These are phyloP conservation scores for Theropithecus gelada DNA, from an alignment of 2,113 vertebrate genomes.

Conservation along the genomic window DNA sequence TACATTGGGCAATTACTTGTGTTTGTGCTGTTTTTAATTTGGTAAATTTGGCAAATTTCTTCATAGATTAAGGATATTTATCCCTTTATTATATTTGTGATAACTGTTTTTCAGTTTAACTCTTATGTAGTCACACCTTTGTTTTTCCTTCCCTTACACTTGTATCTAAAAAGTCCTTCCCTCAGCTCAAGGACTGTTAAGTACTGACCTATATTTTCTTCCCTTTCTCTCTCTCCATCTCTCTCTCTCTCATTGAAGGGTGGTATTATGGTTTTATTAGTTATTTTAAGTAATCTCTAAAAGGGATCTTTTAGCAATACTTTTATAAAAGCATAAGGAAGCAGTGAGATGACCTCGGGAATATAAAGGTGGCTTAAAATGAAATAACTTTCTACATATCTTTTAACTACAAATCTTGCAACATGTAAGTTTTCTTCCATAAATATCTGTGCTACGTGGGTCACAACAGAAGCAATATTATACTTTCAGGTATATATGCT, in stretches of 20 bases:
- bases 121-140: not conserved
- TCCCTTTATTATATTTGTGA: not conserved
- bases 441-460: not conserved
- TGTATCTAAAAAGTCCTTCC: not conserved
- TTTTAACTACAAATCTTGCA: slow-evolving; percentile 43
- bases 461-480: slow-evolving; percentile 26
- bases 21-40: not conserved
- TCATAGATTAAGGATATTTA: not conserved
- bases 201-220: not conserved
- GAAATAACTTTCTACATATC: not conserved
- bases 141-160: not conserved
- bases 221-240: not conserved
- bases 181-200: not conserved
- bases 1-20: not conserved
- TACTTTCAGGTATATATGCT: slow-evolving; percentile 36
- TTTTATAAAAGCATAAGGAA: slow-evolving; percentile 41
- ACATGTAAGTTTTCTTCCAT: not conserved
- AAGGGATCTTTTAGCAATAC: not conserved
- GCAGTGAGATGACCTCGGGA: not conserved
- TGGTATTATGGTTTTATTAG: not conserved
- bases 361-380: slow-evolving; percentile 11
- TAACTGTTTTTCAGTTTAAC: slow-evolving; percentile 29
- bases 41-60: not conserved
- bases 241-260: not conserved
- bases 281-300: slow-evolving; percentile 20